These are phyloP conservation scores for Dryadula phaetusa DNA, from an alignment of 2,888 invertebrate species.

Conservation along the genomic window DNA sequence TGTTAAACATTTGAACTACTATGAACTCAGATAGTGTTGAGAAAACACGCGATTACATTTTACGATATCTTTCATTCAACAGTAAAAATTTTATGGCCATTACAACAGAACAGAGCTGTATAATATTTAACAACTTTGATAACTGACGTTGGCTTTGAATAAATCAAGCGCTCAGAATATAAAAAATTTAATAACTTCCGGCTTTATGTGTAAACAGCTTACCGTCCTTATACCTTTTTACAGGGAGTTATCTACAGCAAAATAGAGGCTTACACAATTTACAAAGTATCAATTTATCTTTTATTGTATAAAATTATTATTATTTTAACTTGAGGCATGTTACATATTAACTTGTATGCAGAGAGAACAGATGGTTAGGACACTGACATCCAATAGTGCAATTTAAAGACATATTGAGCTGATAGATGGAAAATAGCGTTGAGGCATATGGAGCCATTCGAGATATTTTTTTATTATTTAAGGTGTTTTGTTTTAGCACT, in stretches of 20 bases:
- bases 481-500: no score
- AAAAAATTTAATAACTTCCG: slow-evolving; percentile 38
- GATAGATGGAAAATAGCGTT: no score
- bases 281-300: neutral
- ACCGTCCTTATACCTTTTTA: slow-evolving; percentile 10
- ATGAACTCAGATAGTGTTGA: slow-evolving; percentile 7
- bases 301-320: no score
- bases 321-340: no score
- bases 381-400: no score
- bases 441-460: no score
- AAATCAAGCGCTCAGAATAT: slow-evolving; percentile 31
- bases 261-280: neutral
- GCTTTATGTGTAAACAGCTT: slow-evolving; percentile 24
- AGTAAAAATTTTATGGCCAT: slow-evolving; percentile 19
- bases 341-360: no score
- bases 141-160: slow-evolving; percentile 31
- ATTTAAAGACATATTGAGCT: no score
- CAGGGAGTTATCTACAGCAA: neutral
- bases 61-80: slow-evolving; percentile 12
- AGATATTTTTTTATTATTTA: no score
- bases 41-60: slow-evolving; percentile 23
- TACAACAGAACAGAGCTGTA: slow-evolving; percentile 11
- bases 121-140: slow-evolving; percentile 30
- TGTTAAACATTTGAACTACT: neutral
- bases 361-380: no score